Base-by-base conservation (phyloP, 2,888 invertebrate genomes). In the Orthonevra nobilis region DNA sequence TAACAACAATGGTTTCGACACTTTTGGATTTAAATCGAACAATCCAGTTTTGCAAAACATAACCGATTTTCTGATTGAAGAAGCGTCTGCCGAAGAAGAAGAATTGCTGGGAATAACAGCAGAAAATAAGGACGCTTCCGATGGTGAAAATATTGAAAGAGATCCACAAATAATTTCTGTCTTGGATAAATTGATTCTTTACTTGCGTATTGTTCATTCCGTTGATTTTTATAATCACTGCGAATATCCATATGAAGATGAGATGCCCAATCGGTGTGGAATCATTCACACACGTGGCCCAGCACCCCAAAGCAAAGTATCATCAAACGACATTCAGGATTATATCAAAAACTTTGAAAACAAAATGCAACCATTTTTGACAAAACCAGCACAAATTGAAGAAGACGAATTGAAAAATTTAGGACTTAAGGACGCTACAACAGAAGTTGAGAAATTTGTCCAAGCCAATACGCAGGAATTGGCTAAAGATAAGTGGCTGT, bases 211-310 rank as follows among this genome's bases (percentile, higher is more conserved):
- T 42, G 99, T 99, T 0, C 98, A 99, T 89, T 99, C 99, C 0
- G 95, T 99, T 56, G 99, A 99, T 89, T 99, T 97, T 88, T 99
- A 99, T 90, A 98, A 98, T 89, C 97, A 97, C 86, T 97, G 97
- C 86, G 99, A 99, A 86, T 99, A 99, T 89, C 97, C 98, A 0
- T 97, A 98, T 85, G 99, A 99, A 89, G 99, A 99, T 87, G 98
- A 98, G 89, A 99, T 99, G 99, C 99, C 99, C 0, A 99, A 99
- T 89, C 92, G 98, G 30, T 98, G 99, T 89, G 99, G 99, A 6
- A 97, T 99, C 83, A 96, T 99, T 91, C 99, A 99, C 86, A 97
- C 97, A 0, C 92, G 99, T 46, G 98, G 98, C 1, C 93, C 94
- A 6, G 92, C 96, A 0, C 97, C 98, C 0, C 91, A 93, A 5